Base-by-base conservation (phyloP, 1,140 invertebrate species). In the Drosophila repleta region DNA sequence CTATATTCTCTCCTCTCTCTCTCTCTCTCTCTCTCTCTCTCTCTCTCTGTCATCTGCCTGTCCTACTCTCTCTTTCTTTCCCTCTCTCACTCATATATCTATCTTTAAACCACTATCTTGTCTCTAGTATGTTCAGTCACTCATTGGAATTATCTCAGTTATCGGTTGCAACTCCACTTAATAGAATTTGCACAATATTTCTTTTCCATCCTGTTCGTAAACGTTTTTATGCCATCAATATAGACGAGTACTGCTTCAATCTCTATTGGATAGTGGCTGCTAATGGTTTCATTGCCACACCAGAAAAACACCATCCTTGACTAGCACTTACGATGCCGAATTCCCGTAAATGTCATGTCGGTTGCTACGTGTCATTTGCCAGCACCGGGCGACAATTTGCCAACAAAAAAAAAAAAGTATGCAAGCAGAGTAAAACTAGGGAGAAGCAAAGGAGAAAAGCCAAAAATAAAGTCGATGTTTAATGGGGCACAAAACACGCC, bases 401-500 rank as follows among this genome's bases (percentile, higher is more conserved):
- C 69, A 66, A 67, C 37, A 61, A 49, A 10, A 17, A 26, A 49
- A 49, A 35, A 61, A 6, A 20, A n/a, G 11, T 4, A 6, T 5
- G 21, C 43, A 3, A 17, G 35, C 17, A 45, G 13, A 21, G 24
- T 8, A 43, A 17, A 15, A 17, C 1, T 15, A 11, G 39, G 0
- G 17, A 15, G 8, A 17, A 17, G 39, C 15, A 62, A 46, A 70
- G 45, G 17, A 29, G n/a, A 24, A 43, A 57, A 65, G 26, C 53
- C 55, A 66, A 66, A 66, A 72, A 58, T 72, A 66, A 72, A 72
- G 69, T 72, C 69, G 5, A 67, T 72, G 69, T 72, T 72, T 67
- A 72, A 72, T 72, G 69, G 63, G 32, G 69, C 63, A 67, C 63
- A 67, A 72, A 72, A 72, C 63, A 72, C 63, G 69, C 46, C 53